These are phyloP conservation scores for Caenorhabditis macrosperma DNA, from an alignment of 2,888 invertebrate species.

Conservation along the genomic window DNA sequence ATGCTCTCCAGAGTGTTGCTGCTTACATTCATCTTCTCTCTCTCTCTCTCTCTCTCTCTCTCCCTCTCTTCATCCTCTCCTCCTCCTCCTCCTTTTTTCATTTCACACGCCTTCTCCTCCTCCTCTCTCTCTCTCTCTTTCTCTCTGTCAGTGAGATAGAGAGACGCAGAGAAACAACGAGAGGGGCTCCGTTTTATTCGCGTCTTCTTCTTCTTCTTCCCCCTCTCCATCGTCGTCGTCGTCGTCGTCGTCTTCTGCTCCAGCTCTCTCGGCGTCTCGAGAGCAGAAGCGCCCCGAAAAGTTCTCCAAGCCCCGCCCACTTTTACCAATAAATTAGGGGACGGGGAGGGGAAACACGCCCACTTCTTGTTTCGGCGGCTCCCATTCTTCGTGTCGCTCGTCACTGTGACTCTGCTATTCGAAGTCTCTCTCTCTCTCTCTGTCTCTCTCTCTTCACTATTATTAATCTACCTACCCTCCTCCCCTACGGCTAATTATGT, in stretches of 20 bases:
- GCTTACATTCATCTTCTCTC: conserved; percentile 38
- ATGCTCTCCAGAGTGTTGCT: conserved; percentile 45
- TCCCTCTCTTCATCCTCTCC: background rate
- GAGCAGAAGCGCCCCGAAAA: conserved; percentile 18
- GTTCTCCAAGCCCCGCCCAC: conserved; percentile 35
- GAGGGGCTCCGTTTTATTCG: conserved; percentile 25
- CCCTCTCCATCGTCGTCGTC: no score
- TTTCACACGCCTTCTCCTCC: conserved; percentile 30
- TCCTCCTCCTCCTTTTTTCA: conserved; percentile 10
- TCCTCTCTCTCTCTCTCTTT: conserved; percentile 2
- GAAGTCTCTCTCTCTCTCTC: no score
- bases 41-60: background rate
- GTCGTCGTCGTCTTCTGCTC: no score
- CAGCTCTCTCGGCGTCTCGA: no score
- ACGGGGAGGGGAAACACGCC: conserved; percentile 21
- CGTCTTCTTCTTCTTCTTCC: conserved; percentile 37
- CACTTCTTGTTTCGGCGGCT: conserved; percentile 1
- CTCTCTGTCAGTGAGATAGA: background rate
- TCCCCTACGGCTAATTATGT: conserved; percentile 42
- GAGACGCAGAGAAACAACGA: conserved; percentile 10
- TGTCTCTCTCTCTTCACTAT: background rate
- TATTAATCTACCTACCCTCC: background rate
- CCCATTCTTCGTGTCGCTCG: background rate
- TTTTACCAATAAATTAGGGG: conserved; percentile 35
- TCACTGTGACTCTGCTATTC: background rate